phyloP scores from a whole-genome alignment of 1,140 invertebrate species.

The Papilio glaucus region DNA sequence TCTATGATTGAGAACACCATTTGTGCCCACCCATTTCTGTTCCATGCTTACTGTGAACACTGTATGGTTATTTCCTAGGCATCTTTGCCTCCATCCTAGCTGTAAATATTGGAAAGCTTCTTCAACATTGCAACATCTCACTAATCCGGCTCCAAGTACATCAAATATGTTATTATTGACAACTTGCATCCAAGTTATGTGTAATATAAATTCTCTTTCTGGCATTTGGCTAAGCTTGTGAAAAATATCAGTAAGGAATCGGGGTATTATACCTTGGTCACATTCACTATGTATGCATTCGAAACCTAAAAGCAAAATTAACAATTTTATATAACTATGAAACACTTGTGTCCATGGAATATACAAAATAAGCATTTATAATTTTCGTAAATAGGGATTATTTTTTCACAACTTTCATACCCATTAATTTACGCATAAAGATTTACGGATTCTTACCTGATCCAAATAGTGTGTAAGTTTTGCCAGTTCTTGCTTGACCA shows the following conservation, averaged over 20 bases:
- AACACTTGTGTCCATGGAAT: background rate
- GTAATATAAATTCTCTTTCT: conserved; percentile 85
- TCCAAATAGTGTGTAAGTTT: conserved; percentile 91
- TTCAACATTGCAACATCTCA: conserved; percentile 81
- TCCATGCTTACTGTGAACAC: conserved; percentile 88
- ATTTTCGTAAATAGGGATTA: too few relatives aligned
- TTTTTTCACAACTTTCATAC: too few relatives aligned
- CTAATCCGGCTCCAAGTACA: conserved; percentile 83
- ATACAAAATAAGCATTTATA: too few relatives aligned
- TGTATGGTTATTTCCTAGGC: conserved; percentile 82
- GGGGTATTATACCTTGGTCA: conserved; percentile 90
- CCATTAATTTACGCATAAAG: too few relatives aligned
- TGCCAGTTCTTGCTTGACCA: conserved; percentile 90
- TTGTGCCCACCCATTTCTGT: conserved; percentile 86
- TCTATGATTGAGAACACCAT: conserved; percentile 83
- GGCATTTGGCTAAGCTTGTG: conserved; percentile 85
- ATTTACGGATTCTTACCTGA: too few relatives aligned
- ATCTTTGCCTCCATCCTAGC: conserved; percentile 73
- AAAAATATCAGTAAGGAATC: conserved; percentile 90
- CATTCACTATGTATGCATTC: conserved; percentile 87
- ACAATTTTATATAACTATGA: conserved; percentile 17
- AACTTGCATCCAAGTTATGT: conserved; percentile 87
- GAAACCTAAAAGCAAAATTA: conserved; percentile 79
- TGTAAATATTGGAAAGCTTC: conserved; percentile 85
- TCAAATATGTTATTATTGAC: conserved; percentile 84